Percentiles rank a stretch among this genome's conserved stretches.
phyloP scores from a whole-genome alignment of 2,888 invertebrate genomes.

The Polymixis lichenea region DNA sequence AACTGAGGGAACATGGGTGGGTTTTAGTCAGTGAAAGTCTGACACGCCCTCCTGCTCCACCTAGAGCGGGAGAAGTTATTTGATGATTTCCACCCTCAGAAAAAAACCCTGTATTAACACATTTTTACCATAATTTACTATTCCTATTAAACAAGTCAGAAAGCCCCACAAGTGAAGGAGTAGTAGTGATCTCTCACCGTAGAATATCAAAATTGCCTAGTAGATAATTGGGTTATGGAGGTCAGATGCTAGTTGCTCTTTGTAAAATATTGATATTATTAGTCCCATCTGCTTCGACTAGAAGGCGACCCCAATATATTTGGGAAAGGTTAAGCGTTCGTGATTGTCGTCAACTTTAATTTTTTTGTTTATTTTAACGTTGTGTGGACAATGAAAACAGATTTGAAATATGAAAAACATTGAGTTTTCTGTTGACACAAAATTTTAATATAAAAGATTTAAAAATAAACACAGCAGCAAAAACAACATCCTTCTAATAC shows the following conservation, averaged over 20 bases:
- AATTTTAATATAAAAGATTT: background rate
- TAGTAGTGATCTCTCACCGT: background rate
- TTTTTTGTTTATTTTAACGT: no score
- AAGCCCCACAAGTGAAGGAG: background rate
- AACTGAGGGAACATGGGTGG: no score
- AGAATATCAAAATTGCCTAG: background rate
- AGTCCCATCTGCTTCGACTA: background rate
- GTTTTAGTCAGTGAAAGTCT: no score
- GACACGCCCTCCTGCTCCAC: no score
- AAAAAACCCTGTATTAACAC: no score
- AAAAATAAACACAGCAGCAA: background rate
- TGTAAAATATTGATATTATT: conserved; percentile 44
- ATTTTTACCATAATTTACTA: background rate
- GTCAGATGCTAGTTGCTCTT: background rate
- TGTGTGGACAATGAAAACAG: background rate
- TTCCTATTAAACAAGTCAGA: background rate
- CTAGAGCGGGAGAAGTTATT: no score
- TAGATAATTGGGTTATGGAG: background rate
- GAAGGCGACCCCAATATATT: conserved; percentile 9
- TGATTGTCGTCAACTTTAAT: no score
- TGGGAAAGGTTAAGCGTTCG: background rate
- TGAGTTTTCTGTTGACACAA: background rate
- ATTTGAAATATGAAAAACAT: background rate
- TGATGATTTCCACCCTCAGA: no score
- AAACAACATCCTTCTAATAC: conserved; percentile 48